Percentiles rank a stretch among this genome's conserved stretches.
These are phyloP conservation scores for Trypoxylus dichotomus DNA, from an alignment of 1,140 invertebrate species.

Conservation along the genomic window DNA sequence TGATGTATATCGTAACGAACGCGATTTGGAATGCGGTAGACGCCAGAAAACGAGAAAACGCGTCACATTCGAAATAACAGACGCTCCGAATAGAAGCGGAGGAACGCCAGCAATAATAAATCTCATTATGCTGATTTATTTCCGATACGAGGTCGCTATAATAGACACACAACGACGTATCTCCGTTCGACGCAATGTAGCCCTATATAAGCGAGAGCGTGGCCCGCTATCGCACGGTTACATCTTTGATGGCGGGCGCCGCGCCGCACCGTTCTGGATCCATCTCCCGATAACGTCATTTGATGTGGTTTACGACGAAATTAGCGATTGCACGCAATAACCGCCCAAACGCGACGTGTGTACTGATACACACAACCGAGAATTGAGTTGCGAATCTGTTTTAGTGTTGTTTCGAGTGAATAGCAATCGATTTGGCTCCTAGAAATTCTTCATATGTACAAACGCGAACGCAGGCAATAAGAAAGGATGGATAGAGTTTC, in stretches of 20 bases:
- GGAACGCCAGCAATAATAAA: not conserved
- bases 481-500: too few species aligned
- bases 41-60: not conserved
- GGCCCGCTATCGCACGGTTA: not conserved
- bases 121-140: constrained; percentile 7
- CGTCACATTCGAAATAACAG: not conserved
- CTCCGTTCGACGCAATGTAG: not conserved
- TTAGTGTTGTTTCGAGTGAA: not conserved
- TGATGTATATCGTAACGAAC: too few species aligned
- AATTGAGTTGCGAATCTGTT: not conserved
- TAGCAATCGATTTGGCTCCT: not conserved
- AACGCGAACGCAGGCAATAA: too few species aligned
- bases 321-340: constrained; percentile 6
- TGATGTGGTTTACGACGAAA: not conserved
- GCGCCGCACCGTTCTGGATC: not conserved
- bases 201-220: not conserved
- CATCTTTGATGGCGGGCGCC: not conserved
- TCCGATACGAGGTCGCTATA: not conserved
- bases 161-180: constrained; percentile 6
- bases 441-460: too few species aligned
- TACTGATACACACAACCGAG: not conserved
- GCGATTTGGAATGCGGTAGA: too few species aligned
- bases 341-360: not conserved
- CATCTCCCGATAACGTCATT: constrained; percentile 2
- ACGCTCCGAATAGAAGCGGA: not conserved